Conservation (phyloP, 2,113 vertebrate genomes). For the Thryonomys swinderianus region DNA sequence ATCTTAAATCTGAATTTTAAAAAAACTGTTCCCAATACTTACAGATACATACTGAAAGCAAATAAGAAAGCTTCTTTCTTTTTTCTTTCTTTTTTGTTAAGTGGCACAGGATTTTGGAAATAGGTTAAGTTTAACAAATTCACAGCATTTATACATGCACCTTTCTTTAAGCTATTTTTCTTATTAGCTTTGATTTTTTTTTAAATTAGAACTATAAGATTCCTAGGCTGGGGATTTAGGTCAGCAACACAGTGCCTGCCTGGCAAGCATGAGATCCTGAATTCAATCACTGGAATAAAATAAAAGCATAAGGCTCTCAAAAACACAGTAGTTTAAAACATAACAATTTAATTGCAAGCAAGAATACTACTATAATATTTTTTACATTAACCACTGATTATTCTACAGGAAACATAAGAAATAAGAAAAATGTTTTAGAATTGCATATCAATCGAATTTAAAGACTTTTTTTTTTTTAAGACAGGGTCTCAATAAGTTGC, state of each 20-base stretch:
- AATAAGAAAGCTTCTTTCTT: background rate
- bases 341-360: background rate
- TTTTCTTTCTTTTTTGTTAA: background rate
- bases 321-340: constrained; percentile 19
- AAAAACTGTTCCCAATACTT: constrained; percentile 22
- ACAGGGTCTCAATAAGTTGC: background rate
- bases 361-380: background rate
- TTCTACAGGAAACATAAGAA: background rate
- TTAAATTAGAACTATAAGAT: background rate
- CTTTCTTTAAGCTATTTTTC: constrained; percentile 19
- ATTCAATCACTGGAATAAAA: no score
- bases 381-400: background rate
- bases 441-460: constrained; percentile 31
- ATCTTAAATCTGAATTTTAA: background rate
- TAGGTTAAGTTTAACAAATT: background rate
- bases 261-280: no score
- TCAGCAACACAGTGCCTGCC: no score
- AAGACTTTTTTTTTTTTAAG: background rate
- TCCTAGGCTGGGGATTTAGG: no score
- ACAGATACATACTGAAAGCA: background rate
- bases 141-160: background rate
- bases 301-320: background rate
- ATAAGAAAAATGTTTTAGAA: background rate
- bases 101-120: background rate
- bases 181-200: constrained; percentile 25